Base-by-base conservation (phyloP, 2,797 vertebrate species). In the Pipistrellus nathusii region DNA sequence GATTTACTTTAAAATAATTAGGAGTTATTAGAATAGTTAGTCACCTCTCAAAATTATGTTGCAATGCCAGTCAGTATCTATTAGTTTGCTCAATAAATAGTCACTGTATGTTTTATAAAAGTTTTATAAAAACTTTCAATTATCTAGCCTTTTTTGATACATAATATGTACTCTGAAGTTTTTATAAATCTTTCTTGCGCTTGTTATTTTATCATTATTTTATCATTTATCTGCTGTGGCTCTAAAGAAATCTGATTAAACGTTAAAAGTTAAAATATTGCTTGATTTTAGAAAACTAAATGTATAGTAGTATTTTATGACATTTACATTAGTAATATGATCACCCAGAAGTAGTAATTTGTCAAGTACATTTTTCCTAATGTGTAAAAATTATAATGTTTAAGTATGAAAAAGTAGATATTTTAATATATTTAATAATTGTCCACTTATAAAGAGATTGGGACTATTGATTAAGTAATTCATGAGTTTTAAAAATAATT, bases 361-460 rank as follows among this genome's bases (percentile, higher is more conserved):
- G 8, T 48, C 6, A 75, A 53, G 1, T 18, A 78, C 6, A 51
- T 53, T 62, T 66, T 62, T 32, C 73, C 15, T 51, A 57, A 69
- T 62, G 32, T 62, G 44, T 46, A 91, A n/a, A 66, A 12, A 75
- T 12, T 27, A 2, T 44, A 53, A 78, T n/a, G 3, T 73, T 80
- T 68, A 78, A 91, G 23, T 69, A 27, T 64, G 30, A 6, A 66
- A 91, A 87, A 68, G 2, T 66, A 77, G 4, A 9, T 68, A 91
- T 87, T 73, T 48, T 82, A 83, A 66, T 48, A 30, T 86, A 64
- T 32, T 23, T 72, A 78, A 66, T 77, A 95, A 68, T 57, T 77
- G 27, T 72, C 8, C 12, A 87, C 17, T 83, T 91, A 89, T 6
- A 46, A 53, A 91, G 18, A 78, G 20, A 64, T 88, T n/a, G n/a